These are phyloP conservation scores for Maniola jurtina DNA, from an alignment of 1,140 invertebrate genomes.

Conservation along the genomic window DNA sequence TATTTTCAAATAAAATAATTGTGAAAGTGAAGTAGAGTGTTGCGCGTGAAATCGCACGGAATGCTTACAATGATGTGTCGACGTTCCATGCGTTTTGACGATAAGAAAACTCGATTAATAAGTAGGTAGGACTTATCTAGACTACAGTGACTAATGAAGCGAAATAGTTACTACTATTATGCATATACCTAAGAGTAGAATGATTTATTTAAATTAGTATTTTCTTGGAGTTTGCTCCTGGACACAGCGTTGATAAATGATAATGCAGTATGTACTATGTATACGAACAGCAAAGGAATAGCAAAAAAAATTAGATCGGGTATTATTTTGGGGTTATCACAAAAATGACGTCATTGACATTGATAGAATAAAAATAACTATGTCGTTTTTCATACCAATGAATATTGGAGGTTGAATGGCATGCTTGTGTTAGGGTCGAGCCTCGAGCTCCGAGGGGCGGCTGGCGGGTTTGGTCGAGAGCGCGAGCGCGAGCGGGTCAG, in stretches of 20 bases:
- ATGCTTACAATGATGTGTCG: constrained; percentile 8
- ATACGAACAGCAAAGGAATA: no score
- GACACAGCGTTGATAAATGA: no score
- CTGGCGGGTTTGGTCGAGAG: constrained; percentile 63
- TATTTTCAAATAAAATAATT: constrained; percentile 13
- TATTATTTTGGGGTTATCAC: no score
- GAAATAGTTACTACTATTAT: not conserved
- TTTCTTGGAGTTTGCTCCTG: no score
- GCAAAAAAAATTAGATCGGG: no score
- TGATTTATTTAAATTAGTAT: no score
- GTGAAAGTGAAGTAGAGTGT: constrained; percentile 26
- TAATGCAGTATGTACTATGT: no score
- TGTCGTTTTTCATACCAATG: no score
- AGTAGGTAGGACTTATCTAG: constrained; percentile 3
- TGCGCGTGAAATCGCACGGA: constrained; percentile 30
- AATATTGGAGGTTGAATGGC: constrained; percentile 29
- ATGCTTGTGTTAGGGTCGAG: constrained; percentile 27
- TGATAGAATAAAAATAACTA: no score
- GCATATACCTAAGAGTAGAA: no score
- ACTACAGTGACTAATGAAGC: constrained; percentile 1
- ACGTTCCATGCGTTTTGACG: constrained; percentile 18
- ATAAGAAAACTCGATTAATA: constrained; percentile 13
- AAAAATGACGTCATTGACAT: no score
- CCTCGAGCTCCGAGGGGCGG: constrained; percentile 30
- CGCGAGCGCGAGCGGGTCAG: constrained; percentile 50